Conservation (phyloP, 2,888 invertebrate genomes). For the Coelopa pilipes region DNA sequence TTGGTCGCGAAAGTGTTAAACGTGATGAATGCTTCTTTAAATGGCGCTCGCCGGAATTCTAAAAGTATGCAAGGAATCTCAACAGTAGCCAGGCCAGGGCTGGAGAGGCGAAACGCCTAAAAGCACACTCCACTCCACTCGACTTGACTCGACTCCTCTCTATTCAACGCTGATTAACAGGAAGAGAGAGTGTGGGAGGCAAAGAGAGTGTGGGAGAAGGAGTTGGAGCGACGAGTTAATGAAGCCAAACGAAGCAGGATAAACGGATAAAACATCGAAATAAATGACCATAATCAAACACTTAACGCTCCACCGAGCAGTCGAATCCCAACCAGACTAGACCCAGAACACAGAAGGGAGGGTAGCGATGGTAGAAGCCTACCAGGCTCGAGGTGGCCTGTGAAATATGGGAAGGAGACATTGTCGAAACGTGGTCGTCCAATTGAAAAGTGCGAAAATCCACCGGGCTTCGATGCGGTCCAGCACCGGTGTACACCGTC, state of each 20-base stretch:
- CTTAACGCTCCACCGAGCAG: constrained; percentile 59
- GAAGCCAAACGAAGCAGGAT: constrained; percentile 19
- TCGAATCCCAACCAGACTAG: neutral
- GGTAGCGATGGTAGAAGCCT: neutral
- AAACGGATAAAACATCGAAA: constrained; percentile 41
- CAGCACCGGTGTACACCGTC: no score
- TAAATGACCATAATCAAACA: constrained; percentile 61
- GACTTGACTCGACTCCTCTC: no score
- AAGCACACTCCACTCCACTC: neutral
- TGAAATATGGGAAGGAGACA: constrained; percentile 8
- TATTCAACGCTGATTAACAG: no score
- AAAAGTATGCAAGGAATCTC: constrained; percentile 1
- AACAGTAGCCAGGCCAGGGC: neutral
- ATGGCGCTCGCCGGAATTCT: neutral
- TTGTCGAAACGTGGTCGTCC: no score
- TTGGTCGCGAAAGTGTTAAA: neutral
- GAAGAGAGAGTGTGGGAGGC: no score
- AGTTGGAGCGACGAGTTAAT: constrained; percentile 10
- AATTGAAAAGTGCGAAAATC: no score
- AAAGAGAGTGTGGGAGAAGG: no score
- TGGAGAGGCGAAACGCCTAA: neutral
- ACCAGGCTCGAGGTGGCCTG: constrained; percentile 1
- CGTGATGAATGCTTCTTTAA: constrained; percentile 18
- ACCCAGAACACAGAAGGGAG: neutral
- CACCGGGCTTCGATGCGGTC: neutral